Percentiles rank a stretch among this genome's conserved stretches.
Conservation (phyloP, 1,140 invertebrate genomes). For the Hyles euphorbiae region DNA sequence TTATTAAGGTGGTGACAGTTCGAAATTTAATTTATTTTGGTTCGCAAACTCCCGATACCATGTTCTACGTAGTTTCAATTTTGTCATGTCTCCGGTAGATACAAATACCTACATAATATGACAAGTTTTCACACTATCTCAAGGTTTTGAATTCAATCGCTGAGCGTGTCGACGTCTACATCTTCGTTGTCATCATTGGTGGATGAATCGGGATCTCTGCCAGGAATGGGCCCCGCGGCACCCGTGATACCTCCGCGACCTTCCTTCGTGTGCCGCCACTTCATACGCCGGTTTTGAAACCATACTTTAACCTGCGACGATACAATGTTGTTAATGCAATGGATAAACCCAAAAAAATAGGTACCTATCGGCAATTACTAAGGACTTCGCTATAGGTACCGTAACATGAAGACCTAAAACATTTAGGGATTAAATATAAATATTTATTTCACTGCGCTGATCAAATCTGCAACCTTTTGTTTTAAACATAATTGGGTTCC, state of each 20-base stretch:
- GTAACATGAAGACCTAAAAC: no score
- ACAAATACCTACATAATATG: no score
- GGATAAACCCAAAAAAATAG: neutral
- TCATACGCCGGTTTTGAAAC: constrained; percentile 96
- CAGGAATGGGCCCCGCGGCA: constrained; percentile 19
- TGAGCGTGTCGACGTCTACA: constrained; percentile 69
- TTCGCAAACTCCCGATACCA: no score
- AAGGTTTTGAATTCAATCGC: constrained; percentile 38
- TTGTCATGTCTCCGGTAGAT: no score
- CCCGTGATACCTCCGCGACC: constrained; percentile 53
- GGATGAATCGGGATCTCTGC: constrained; percentile 50
- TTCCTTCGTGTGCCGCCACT: constrained; percentile 91
- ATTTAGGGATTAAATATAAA: no score
- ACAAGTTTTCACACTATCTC: no score
- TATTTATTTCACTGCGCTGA: no score
- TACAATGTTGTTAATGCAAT: neutral
- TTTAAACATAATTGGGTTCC: no score
- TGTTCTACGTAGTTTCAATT: no score
- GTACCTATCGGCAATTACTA: neutral
- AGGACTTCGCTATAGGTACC: neutral
- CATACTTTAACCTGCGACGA: constrained; percentile 89
- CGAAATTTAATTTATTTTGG: no score
- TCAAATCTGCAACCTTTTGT: no score
- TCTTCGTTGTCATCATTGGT: constrained; percentile 67
- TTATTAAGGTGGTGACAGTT: no score